Base-by-base conservation (phyloP, 2,797 vertebrate genomes). In the Apogon talboti region DNA sequence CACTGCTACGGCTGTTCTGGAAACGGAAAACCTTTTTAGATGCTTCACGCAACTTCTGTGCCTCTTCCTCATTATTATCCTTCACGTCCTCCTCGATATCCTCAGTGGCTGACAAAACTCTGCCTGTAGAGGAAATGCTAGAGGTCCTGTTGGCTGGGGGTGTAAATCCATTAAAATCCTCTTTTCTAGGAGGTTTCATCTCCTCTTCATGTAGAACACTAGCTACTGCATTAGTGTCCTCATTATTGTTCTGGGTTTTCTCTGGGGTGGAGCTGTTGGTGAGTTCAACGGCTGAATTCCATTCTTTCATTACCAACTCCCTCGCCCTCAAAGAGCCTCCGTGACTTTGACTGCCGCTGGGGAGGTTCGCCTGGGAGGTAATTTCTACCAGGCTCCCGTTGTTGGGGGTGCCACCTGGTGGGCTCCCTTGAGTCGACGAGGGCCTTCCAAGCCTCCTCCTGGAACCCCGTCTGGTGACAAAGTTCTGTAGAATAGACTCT, bases 41-140 rank as follows among this genome's bases (percentile, higher is more conserved):
- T 19, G 91, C 89, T 55, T 94, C 93, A 6, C 93, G 90, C 67
- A 95, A 48, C 67, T 76, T 93, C 65, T 91, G 85, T n/a, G 87
- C 93, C 54, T 94, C 93, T 54, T 91, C 90, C 53, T 89, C 75
- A 2, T 69, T 84, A 57, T 92, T 90, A 50, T 88, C 91, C 14
- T 89, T 82, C 4, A 91, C 50, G 30, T 91, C 83, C 3, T 86
- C 83, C 15, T 84, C 69, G 13, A 3, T 24, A 0, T 48, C 66
- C 21, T 78, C 83, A 43, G 24, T 19, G 37, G 37, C 44, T 11
- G 89, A 89, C 33, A 76, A 53, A 13, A 60, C 10, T 61, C 56
- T 78, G 38, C 15, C n/a, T 14, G 78, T 37, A 10, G 79, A 67
- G 18, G 73, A 74, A 57, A 66, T 13, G 10, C 46, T 74, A 41